Conservation (phyloP, 1,140 invertebrate species). For the Leguminivora glycinivorella region DNA sequence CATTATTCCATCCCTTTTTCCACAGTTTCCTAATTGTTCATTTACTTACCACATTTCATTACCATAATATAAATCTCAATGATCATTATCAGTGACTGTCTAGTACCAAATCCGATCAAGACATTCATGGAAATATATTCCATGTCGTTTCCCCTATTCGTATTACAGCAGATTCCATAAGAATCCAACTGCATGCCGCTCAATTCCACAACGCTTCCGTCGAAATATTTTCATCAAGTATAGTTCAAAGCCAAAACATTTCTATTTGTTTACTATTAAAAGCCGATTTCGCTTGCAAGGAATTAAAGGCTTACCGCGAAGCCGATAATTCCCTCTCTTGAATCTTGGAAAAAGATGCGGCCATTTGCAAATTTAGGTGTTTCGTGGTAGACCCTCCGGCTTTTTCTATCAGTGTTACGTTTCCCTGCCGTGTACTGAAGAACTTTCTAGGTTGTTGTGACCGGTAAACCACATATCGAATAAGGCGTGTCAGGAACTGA, state of each 20-base stretch:
- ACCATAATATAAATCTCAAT: no score
- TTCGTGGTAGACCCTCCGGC: not conserved
- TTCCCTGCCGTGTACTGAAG: slow-evolving; percentile 1
- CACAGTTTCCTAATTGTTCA: no score
- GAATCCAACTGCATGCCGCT: not conserved
- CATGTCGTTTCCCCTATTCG: no score
- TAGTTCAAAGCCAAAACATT: not conserved
- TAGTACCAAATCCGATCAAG: no score
- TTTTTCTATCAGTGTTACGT: slow-evolving; percentile 18
- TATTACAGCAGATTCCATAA: not conserved
- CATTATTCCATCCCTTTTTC: no score
- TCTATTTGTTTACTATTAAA: not conserved
- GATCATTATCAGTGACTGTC: no score
- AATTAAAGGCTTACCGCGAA: no score
- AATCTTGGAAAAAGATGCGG: not conserved
- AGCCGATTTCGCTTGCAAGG: not conserved
- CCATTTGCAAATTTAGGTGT: not conserved
- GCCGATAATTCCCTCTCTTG: no score
- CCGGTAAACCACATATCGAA: slow-evolving; percentile 13
- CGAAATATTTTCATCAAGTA: not conserved
- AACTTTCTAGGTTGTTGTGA: slow-evolving; percentile 28
- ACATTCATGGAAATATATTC: no score
- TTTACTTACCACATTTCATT: no score
- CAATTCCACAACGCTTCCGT: slow-evolving; percentile 18
- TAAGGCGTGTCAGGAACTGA: slow-evolving; percentile 7